phyloP scores from a whole-genome alignment of 2,797 vertebrate species.

The Synanceia verrucosa region DNA sequence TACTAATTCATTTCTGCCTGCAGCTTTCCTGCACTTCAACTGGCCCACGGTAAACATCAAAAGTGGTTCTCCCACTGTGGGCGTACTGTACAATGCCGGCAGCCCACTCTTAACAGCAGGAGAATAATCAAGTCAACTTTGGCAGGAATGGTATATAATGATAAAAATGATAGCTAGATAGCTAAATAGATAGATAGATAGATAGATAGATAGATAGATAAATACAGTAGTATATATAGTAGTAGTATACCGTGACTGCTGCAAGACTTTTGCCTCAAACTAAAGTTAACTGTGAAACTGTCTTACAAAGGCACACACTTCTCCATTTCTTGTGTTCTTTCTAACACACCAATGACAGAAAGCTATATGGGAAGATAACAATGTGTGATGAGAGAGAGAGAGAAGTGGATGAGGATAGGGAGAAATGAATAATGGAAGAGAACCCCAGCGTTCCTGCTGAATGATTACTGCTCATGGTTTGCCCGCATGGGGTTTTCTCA shows the following conservation, averaged over 20 bases:
- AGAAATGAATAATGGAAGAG: constrained; percentile 68
- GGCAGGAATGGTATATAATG: neutral
- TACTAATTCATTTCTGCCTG: constrained; percentile 17
- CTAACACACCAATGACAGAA: constrained; percentile 36
- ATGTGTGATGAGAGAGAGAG: constrained; percentile 48
- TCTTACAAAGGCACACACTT: constrained; percentile 18
- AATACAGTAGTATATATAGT: neutral
- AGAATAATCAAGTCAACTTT: neutral
- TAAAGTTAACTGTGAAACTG: constrained; percentile 28
- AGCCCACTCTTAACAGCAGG: constrained; percentile 22
- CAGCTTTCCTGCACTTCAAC: constrained; percentile 25
- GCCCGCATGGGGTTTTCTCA: constrained; percentile 51
- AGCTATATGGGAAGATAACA: constrained; percentile 38
- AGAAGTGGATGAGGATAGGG: constrained; percentile 38
- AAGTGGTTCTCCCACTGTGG: constrained; percentile 16
- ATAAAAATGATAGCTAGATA: neutral
- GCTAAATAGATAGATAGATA: neutral
- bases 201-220: neutral
- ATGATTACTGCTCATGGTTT: constrained; percentile 62
- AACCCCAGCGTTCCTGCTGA: constrained; percentile 42
- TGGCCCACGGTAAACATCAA: constrained; percentile 16
- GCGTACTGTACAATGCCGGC: neutral
- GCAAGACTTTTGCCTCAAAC: neutral
- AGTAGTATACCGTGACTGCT: neutral
- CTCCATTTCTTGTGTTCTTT: constrained; percentile 29